Conservation (phyloP, 2,888 invertebrate species). For the Synanthedon formicaeformis region DNA sequence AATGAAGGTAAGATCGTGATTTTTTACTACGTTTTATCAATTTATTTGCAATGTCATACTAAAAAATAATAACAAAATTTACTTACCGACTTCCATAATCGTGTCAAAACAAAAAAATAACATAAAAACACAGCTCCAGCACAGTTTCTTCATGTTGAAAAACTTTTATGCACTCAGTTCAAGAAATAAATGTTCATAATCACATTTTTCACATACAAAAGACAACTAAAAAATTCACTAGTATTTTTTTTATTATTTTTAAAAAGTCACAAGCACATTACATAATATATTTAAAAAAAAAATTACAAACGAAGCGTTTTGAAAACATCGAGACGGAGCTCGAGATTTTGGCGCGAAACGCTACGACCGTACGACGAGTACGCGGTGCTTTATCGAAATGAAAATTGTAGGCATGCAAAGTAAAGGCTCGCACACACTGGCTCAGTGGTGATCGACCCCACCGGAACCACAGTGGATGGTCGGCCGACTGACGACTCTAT, state of each 20-base stretch:
- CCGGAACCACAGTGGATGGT: conserved; percentile 69
- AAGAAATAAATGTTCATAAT: neutral
- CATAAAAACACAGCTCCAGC: conserved; percentile 27
- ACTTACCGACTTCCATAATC: conserved; percentile 43
- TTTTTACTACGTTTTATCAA: no score
- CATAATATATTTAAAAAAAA: neutral
- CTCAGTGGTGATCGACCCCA: conserved; percentile 66
- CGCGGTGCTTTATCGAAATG: conserved; percentile 37
- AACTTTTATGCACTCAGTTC: neutral
- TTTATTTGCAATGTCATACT: no score
- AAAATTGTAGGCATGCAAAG: conserved; percentile 11
- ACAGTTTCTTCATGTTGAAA: conserved; percentile 38
- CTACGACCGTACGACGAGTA: conserved; percentile 24
- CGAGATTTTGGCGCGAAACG: conserved; percentile 41
- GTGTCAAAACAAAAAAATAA: conserved; percentile 36
- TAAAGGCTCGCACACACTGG: conserved; percentile 47
- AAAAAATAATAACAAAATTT: neutral
- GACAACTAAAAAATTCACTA: no score
- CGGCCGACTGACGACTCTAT: conserved; percentile 58
- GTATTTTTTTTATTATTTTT: neutral
- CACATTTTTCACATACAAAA: neutral
- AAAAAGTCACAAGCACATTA: neutral
- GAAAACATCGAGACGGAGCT: neutral
- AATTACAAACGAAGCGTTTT: neutral
- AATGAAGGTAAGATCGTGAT: no score